Evolutionary conservation across 2,113 vertebrate genomes (phyloP).

Genomic region (Toxostoma redivivum): DNA sequence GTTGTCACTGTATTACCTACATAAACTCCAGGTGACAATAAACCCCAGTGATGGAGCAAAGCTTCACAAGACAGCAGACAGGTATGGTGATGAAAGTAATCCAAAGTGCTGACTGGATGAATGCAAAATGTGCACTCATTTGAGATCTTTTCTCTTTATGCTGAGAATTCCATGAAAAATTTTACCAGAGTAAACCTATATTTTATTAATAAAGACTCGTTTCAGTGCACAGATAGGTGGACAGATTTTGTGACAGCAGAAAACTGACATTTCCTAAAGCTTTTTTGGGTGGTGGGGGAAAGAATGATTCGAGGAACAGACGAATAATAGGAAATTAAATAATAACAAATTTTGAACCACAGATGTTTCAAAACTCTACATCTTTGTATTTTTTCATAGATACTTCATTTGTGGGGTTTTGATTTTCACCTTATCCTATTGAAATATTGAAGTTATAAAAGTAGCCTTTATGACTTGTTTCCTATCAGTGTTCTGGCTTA

Average conservation of each 20-base stretch:
- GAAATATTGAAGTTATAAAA: neutral
- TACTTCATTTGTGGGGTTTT: neutral
- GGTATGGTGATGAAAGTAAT: neutral
- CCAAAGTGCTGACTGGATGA: neutral
- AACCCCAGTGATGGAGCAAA: neutral
- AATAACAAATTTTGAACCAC: neutral
- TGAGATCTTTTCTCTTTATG: neutral
- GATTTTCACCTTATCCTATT: neutral
- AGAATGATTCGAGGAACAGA: neutral
- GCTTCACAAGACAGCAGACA: neutral
- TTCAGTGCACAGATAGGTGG: neutral
- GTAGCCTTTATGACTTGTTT: neutral
- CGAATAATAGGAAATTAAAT: neutral
- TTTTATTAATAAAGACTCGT: neutral
- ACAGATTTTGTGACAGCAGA: neutral
- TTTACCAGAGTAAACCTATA: neutral
- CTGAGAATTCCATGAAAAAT: neutral
- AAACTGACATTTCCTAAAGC: neutral
- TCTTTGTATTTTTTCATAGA: neutral
- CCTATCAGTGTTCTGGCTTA: neutral
- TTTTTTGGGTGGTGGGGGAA: neutral
- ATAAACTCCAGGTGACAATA: neutral
- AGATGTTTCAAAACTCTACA: neutral
- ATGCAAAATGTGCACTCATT: fast-evolving
- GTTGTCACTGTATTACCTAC: neutral